phyloP scores from a whole-genome alignment of 2,888 invertebrate genomes.

The Limenitis camilla region DNA sequence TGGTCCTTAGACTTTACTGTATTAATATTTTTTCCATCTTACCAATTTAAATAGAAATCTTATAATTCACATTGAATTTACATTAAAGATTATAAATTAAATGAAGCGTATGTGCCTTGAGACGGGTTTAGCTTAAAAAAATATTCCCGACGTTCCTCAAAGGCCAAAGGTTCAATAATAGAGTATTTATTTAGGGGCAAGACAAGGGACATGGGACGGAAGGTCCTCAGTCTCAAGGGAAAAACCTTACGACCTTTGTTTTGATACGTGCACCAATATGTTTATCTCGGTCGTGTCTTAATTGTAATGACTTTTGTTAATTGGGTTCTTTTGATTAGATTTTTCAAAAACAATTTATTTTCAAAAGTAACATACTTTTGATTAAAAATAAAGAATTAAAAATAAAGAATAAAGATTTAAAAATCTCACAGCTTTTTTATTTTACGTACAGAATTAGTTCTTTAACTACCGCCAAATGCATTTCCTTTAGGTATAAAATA shows the following conservation, averaged over 20 bases:
- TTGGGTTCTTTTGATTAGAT: conserved; percentile 1
- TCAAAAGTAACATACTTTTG: no score
- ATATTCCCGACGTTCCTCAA: conserved; percentile 10
- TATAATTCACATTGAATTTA: conserved; percentile 23
- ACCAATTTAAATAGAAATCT: no score
- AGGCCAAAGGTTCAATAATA: conserved; percentile 21
- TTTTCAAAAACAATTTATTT: no score
- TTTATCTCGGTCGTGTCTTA: conserved; percentile 2
- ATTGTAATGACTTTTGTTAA: background rate
- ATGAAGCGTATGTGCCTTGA: conserved; percentile 1
- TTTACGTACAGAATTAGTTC: no score
- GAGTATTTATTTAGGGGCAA: conserved; percentile 23
- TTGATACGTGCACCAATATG: conserved; percentile 11
- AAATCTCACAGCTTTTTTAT: no score
- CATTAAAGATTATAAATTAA: conserved; percentile 22
- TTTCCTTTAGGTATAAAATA: no score
- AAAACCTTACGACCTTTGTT: conserved; percentile 15
- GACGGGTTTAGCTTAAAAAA: conserved; percentile 11
- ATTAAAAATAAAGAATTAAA: no score
- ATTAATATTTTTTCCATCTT: no score
- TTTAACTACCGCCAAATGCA: no score
- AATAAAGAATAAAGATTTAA: no score
- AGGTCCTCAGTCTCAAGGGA: conserved; percentile 15
- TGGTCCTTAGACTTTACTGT: no score
- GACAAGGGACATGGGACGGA: conserved; percentile 4